A percentile compares a stretch with the other conserved stretches of the same genome.
phyloP scores from a whole-genome alignment of 1,140 invertebrate genomes.

The Hydropsyche tenuis region DNA sequence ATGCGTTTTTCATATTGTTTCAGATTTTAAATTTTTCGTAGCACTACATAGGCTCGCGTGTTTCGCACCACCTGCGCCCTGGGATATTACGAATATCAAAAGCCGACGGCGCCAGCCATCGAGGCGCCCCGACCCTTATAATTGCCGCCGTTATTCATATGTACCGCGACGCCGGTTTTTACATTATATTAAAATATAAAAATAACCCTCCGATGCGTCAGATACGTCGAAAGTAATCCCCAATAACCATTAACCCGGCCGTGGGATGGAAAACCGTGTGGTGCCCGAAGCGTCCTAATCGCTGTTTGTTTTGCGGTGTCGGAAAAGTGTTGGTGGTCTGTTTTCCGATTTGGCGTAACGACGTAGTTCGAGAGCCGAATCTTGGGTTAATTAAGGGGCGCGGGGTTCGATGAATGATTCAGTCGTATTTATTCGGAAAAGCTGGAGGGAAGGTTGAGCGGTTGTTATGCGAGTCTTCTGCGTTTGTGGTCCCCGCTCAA shows the following conservation, averaged over 20 bases:
- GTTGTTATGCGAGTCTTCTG: not conserved
- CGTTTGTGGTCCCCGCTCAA: constrained; percentile 3
- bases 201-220: too few species aligned
- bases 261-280: too few species aligned
- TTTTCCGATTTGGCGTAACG: too few species aligned
- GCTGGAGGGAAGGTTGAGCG: not conserved
- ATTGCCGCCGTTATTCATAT: constrained; percentile 24
- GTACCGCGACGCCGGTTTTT: not conserved
- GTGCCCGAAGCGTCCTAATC: too few species aligned
- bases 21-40: constrained; percentile 3
- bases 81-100: constrained; percentile 8
- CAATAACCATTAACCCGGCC: too few species aligned
- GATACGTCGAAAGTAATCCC: too few species aligned
- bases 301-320: too few species aligned
- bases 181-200: not conserved
- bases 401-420: not conserved
- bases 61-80: constrained; percentile 14
- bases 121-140: constrained; percentile 24
- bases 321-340: too few species aligned
- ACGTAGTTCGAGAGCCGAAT: not conserved
- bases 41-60: constrained; percentile 19
- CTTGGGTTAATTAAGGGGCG: not conserved
- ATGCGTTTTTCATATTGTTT: constrained; percentile 7
- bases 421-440: not conserved
- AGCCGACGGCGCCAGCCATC: constrained; percentile 23